A percentile compares a stretch with the other conserved stretches of the same genome.
These are phyloP conservation scores for Aphrophora alni DNA, from an alignment of 2,888 invertebrate species.

Conservation along the genomic window DNA sequence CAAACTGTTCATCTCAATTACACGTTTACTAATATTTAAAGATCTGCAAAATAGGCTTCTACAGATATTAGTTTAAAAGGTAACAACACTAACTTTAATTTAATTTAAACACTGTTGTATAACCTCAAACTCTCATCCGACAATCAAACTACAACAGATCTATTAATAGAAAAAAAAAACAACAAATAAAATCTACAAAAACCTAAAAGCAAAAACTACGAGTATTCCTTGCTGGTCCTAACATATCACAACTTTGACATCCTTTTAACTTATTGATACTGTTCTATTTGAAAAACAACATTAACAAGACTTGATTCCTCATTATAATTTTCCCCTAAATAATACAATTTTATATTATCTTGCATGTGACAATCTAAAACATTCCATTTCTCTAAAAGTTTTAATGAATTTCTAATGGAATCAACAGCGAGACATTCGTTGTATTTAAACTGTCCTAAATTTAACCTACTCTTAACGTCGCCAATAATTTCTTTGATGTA, in stretches of 20 bases:
- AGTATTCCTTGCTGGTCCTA: neutral
- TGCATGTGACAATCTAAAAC: slow-evolving; percentile 67
- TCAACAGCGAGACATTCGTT: slow-evolving; percentile 65
- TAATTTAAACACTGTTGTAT: too few species aligned
- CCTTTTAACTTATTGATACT: slow-evolving; percentile 33
- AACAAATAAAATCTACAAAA: too few species aligned
- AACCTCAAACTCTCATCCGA: too few species aligned
- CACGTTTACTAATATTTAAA: too few species aligned
- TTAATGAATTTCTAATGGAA: slow-evolving; percentile 83
- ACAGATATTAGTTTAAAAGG: neutral
- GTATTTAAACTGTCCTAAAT: slow-evolving; percentile 57
- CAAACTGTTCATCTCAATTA: neutral
- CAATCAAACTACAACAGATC: too few species aligned
- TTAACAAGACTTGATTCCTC: slow-evolving; percentile 55
- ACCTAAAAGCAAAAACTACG: neutral
- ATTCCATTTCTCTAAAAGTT: slow-evolving; percentile 81
- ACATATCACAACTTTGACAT: neutral
- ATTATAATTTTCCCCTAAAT: slow-evolving; percentile 59
- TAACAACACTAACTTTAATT: neutral
- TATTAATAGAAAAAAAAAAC: too few species aligned
- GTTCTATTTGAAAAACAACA: slow-evolving; percentile 56
- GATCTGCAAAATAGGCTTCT: too few species aligned
- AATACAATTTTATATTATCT: slow-evolving; percentile 58
- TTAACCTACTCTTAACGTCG: slow-evolving; percentile 69
- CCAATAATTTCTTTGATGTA: slow-evolving; percentile 70